Evolutionary conservation across 2,113 vertebrate species (phyloP).

Genomic region (Pteruthius melanotis): DNA sequence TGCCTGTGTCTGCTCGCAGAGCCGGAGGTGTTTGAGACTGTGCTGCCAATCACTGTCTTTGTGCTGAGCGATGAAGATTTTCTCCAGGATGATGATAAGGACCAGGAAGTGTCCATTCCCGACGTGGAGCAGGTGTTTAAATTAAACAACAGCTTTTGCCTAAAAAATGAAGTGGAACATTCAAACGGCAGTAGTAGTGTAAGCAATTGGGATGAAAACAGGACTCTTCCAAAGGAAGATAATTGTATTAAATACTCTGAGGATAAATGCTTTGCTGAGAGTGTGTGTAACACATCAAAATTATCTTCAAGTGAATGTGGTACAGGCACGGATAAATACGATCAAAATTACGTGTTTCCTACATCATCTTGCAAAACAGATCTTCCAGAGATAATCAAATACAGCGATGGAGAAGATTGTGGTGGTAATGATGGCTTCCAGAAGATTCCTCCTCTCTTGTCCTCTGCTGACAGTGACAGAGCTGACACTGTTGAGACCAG

Average conservation of each 20-base stretch:
- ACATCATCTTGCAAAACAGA: neutral
- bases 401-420: neutral
- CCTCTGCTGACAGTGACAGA: neutral
- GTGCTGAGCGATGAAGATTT: conserved; percentile 50
- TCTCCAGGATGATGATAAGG: neutral
- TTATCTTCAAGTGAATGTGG: neutral
- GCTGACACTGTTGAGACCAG: neutral
- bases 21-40: neutral
- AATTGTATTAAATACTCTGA: accelerated
- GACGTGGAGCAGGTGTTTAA: neutral
- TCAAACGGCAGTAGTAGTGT: neutral
- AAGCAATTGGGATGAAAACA: neutral
- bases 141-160: accelerated
- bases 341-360: neutral
- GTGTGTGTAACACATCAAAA: neutral
- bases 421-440: neutral
- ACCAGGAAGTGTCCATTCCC: accelerated
- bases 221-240: neutral
- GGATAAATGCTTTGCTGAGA: neutral
- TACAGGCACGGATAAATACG: accelerated
- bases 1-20: neutral
- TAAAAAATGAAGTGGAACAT: accelerated
- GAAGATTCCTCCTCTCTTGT: neutral
- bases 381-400: neutral
- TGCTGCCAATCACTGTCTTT: neutral